These are phyloP conservation scores for Ganaspis brasiliensis DNA, from an alignment of 2,888 invertebrate species.

Conservation along the genomic window DNA sequence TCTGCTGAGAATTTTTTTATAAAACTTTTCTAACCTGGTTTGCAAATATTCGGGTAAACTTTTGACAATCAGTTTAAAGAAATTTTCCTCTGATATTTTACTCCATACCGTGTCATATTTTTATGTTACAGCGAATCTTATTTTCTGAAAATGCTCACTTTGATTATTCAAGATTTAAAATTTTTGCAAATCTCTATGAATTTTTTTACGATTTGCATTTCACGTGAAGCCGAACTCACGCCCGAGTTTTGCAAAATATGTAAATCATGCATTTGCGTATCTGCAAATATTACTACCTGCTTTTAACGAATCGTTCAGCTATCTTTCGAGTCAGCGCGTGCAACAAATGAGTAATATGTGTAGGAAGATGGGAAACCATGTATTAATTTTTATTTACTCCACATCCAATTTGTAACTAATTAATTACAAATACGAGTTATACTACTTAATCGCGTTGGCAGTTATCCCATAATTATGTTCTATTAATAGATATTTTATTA, in stretches of 20 bases:
- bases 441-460: too few relatives aligned
- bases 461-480: too few relatives aligned
- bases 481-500: too few relatives aligned
- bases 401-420: too few relatives aligned
- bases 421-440: too few relatives aligned
- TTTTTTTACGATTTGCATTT: background rate
- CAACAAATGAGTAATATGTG: background rate
- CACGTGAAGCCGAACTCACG: background rate
- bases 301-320: conserved; percentile 11
- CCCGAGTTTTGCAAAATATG: conserved; percentile 11
- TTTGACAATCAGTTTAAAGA: too few relatives aligned
- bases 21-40: too few relatives aligned
- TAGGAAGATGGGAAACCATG: too few relatives aligned
- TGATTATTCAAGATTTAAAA: background rate
- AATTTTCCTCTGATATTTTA: too few relatives aligned
- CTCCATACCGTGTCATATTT: background rate
- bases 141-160: background rate
- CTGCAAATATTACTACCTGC: background rate
- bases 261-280: conserved; percentile 5
- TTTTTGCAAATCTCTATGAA: background rate
- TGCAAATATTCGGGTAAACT: too few relatives aligned
- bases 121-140: background rate
- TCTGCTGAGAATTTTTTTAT: too few relatives aligned
- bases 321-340: background rate
- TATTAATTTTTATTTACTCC: background rate